phyloP scores from a whole-genome alignment of 2,888 invertebrate genomes.

The Scotopteryx bipunctaria region DNA sequence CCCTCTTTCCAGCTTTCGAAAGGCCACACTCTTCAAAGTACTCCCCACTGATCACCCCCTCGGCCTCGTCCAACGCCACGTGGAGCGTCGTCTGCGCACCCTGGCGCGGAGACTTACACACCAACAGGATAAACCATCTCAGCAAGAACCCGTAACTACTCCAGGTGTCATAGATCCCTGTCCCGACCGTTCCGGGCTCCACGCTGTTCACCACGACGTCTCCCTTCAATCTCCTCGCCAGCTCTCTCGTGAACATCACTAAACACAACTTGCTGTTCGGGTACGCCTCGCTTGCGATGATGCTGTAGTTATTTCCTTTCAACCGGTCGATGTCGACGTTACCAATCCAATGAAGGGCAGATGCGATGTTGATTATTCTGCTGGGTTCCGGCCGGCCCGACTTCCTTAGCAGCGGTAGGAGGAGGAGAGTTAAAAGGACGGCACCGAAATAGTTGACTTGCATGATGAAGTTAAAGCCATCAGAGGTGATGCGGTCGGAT shows the following conservation, averaged over 20 bases:
- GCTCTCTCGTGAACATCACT: conserved; percentile 86
- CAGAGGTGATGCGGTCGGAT: conserved; percentile 80
- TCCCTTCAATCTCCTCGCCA: conserved; percentile 84
- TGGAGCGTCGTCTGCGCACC: conserved; percentile 90
- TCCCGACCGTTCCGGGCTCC: conserved; percentile 92
- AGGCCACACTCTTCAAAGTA: conserved; percentile 89
- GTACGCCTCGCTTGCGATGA: conserved; percentile 71
- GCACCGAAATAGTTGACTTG: conserved; percentile 96
- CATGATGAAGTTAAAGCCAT: conserved; percentile 93
- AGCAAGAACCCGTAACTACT: conserved; percentile 74
- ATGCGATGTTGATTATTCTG: conserved; percentile 89
- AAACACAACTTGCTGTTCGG: conserved; percentile 87
- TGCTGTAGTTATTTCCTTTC: conserved; percentile 9
- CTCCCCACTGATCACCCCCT: conserved; percentile 85
- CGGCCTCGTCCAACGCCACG: conserved; percentile 86
- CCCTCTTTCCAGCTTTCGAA: conserved; percentile 75
- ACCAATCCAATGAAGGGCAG: conserved; percentile 86
- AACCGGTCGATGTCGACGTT: conserved; percentile 86
- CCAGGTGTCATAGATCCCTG: conserved; percentile 85
- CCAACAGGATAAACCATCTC: conserved; percentile 65
- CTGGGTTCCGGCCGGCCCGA: no score
- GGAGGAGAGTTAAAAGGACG: conserved; percentile 93
- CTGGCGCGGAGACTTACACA: conserved; percentile 87
- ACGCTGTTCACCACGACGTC: conserved; percentile 89
- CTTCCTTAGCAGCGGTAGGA: conserved; percentile 90